These are phyloP conservation scores for Brachionus koreanus DNA, from an alignment of 1,140 invertebrate genomes.

Conservation along the genomic window DNA sequence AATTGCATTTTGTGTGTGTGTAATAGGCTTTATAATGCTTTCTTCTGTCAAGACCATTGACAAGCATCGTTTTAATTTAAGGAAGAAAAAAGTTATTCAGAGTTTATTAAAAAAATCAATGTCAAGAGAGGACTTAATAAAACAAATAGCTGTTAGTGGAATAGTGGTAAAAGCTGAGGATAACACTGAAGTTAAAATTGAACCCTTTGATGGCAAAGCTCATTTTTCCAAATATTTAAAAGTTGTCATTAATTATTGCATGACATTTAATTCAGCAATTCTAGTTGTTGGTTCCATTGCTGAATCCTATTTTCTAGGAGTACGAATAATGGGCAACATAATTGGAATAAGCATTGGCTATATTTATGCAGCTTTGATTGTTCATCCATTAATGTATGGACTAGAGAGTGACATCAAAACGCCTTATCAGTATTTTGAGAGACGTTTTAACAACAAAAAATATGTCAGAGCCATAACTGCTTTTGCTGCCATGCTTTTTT, in stretches of 20 bases:
- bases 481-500: neutral
- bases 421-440: constrained; percentile 26
- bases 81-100: neutral
- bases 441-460: neutral
- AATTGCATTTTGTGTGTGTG: neutral
- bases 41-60: constrained; percentile 15
- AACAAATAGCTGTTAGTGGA: neutral
- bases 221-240: neutral
- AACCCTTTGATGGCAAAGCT: neutral
- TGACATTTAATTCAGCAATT: neutral
- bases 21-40: neutral
- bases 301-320: neutral
- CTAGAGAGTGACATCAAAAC: constrained; percentile 3
- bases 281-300: neutral
- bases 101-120: neutral
- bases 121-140: neutral
- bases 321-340: neutral
- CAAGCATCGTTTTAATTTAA: neutral
- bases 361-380: constrained; percentile 7
- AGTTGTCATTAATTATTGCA: neutral
- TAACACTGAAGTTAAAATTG: neutral
- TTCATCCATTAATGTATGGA: constrained; percentile 9
- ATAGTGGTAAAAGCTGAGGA: neutral
- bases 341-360: neutral
- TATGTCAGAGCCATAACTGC: constrained; percentile 18